These are phyloP conservation scores for Macrobrachium rosenbergii DNA, from an alignment of 1,140 invertebrate species.

Conservation along the genomic window DNA sequence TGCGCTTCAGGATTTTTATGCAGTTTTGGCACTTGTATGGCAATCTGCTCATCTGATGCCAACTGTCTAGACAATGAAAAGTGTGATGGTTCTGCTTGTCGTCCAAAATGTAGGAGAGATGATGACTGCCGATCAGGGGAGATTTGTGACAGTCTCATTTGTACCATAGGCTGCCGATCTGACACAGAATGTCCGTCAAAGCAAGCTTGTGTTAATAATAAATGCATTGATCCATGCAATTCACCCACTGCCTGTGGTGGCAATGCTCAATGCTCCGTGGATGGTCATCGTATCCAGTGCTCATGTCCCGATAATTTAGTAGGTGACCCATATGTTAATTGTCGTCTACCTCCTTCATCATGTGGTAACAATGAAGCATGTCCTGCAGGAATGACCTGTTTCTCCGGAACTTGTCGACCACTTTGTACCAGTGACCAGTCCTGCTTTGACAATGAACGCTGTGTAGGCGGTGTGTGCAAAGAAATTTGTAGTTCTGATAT, in stretches of 20 bases:
- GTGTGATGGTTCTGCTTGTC: slow-evolving; percentile 78
- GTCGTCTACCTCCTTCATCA: slow-evolving; percentile 77
- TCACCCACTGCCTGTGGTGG: slow-evolving; percentile 85
- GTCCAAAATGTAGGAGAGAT: slow-evolving; percentile 80
- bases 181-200: slow-evolving; percentile 79
- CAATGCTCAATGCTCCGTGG: slow-evolving; percentile 81
- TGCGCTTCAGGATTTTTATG: slow-evolving; percentile 80
- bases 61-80: slow-evolving; percentile 87
- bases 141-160: slow-evolving; percentile 85
- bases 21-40: slow-evolving; percentile 79
- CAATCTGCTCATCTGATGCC: slow-evolving; percentile 80
- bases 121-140: slow-evolving; percentile 86
- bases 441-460: slow-evolving; percentile 87
- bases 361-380: slow-evolving; percentile 80
- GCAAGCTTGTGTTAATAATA: slow-evolving; percentile 80
- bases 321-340: slow-evolving; percentile 82
- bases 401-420: slow-evolving; percentile 80
- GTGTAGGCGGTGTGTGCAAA: slow-evolving; percentile 84
- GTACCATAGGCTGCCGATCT: slow-evolving; percentile 84
- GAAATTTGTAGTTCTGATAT: slow-evolving; percentile 87
- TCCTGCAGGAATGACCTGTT: slow-evolving; percentile 78
- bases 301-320: slow-evolving; percentile 79
- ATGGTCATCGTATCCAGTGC: slow-evolving; percentile 81
- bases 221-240: slow-evolving; percentile 82
- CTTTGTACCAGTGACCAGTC: slow-evolving; percentile 83